A percentile compares a stretch with the other conserved stretches of the same genome.
Evolutionary conservation across 2,888 invertebrate species (phyloP).

Genomic region (Acleris laterana): DNA sequence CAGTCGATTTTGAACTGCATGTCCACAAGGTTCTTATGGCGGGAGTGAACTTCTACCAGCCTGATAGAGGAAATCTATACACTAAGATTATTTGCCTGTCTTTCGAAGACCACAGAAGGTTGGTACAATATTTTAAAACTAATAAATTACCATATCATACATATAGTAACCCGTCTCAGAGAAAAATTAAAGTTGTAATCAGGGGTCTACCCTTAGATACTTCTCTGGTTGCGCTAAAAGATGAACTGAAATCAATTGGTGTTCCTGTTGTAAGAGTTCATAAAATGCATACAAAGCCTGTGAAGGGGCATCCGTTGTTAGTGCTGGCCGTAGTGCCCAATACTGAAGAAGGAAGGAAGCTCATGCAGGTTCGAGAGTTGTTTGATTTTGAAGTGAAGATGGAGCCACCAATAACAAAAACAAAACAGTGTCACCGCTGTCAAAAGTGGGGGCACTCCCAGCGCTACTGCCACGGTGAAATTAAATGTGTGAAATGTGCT

Average conservation of each 20-base stretch:
- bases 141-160: conserved; percentile 63
- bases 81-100: conserved; percentile 54
- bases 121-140: conserved; percentile 57
- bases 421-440: conserved; percentile 68
- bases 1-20: conserved; percentile 49
- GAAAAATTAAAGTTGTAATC: conserved; percentile 63
- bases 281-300: conserved; percentile 55
- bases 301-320: conserved; percentile 48
- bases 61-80: conserved; percentile 44
- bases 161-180: conserved; percentile 57
- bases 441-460: conserved; percentile 73
- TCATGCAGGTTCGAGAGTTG: conserved; percentile 52
- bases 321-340: conserved; percentile 59
- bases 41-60: conserved; percentile 54
- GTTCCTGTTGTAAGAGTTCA: conserved; percentile 62
- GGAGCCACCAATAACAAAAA: conserved; percentile 57
- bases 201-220: conserved; percentile 57
- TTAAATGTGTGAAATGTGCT: conserved; percentile 72
- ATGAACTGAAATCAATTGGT: conserved; percentile 50
- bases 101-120: conserved; percentile 53
- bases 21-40: conserved; percentile 48
- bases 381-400: conserved; percentile 55
- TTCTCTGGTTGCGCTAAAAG: conserved; percentile 51
- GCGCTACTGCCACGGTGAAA: conserved; percentile 59
- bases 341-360: conserved; percentile 50